Evolutionary conservation across 30 jellyfish, hydroid and myxozoan genomes (phyloP).

Genomic region (Chrysaora quinquecirrha): DNA sequence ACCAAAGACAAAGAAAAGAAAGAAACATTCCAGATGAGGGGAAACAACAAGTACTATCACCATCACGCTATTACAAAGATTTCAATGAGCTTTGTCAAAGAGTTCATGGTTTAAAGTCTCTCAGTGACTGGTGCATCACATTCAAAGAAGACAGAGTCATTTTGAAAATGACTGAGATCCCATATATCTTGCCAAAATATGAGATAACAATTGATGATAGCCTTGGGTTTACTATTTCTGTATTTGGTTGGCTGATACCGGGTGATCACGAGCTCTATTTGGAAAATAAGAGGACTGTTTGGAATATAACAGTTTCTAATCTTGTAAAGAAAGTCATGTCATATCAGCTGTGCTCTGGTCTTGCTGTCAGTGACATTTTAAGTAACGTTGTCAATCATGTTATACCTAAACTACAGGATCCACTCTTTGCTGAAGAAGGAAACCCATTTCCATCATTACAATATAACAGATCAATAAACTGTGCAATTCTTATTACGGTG

Average conservation of each 20-base stretch:
- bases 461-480: too few relatives aligned
- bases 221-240: too few relatives aligned
- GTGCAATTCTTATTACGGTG: too few relatives aligned
- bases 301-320: conserved; percentile 17
- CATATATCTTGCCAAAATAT: not conserved
- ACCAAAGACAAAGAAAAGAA: not conserved
- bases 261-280: not conserved
- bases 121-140: conserved; percentile 6
- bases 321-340: conserved; percentile 8
- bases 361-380: conserved; percentile 17
- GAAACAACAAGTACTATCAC: too few relatives aligned
- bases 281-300: conserved; percentile 15
- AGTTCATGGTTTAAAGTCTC: conserved; percentile 20
- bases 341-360: not conserved
- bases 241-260: not conserved
- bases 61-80: not conserved
- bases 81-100: conserved; percentile 9
- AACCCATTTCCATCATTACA: too few relatives aligned
- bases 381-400: conserved; percentile 29
- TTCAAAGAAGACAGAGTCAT: not conserved
- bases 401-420: conserved; percentile 31
- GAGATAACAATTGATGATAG: too few relatives aligned
- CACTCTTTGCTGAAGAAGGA: too few relatives aligned
- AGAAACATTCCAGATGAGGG: too few relatives aligned
- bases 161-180: conserved; percentile 7